Evolutionary conservation across 2,888 invertebrate genomes (phyloP), one percentile per base, ranked within the genome.

Genomic region (Ormyrus nitidulus): DNA sequence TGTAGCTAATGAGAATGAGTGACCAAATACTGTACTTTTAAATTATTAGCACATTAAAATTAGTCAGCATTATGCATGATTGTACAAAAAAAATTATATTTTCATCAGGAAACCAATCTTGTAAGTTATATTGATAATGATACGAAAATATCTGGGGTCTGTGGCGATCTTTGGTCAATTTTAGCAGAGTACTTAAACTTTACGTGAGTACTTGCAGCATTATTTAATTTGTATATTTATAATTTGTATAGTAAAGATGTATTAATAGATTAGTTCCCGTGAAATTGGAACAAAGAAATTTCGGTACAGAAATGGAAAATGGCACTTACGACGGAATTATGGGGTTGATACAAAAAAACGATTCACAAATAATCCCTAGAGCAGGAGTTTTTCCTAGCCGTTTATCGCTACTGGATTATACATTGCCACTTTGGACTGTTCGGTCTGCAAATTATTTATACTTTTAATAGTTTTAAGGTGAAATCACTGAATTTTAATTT

Each of bases 361-460:
- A 83, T 34, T 78, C 83, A 11, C 76, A 84, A 54, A 76, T 85
- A 59, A 81, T 85, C 56, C 84, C 84, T 0, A 79, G 83, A 59
- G 71, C 77, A 9, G 80, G 77, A 11, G 72, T 80, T 49, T 82
- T 82, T 59, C 8, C 51, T 0, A 56, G 54, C 3, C 81, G 81
- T 2, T 65, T 81, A 6, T 62, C 61, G 7, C 34, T 80, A 1
- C 64, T 85, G 9, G 83, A 79, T 8, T 85, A 81, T 79, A 85
- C 84, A 6, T 58, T 82, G 5, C 84, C 85, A 6, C 48, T 85
- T 7, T 85, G 84, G 84, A 80, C 70, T 44, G 79, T 78, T 46
- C 81, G 83, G 85, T 85, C 74, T 66, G 9, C 11, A 19, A 46
- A 7, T 13, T n/a, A 54, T 54, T 6, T 5, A 54, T 44, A 19